Conservation (phyloP, 2,113 vertebrate genomes). For the Entomyzon cyanotis region DNA sequence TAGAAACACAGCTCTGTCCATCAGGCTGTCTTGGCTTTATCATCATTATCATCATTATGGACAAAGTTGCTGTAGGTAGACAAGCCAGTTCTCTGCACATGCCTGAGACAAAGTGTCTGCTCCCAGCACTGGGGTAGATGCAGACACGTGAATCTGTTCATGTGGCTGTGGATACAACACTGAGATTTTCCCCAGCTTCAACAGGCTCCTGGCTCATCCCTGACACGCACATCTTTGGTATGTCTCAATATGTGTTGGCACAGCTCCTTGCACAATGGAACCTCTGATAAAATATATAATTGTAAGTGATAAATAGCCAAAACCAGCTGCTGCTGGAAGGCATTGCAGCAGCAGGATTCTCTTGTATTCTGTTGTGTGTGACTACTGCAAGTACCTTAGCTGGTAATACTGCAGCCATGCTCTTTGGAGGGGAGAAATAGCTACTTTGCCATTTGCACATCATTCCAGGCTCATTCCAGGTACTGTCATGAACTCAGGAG, state of each 20-base stretch:
- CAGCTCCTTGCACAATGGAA: background rate
- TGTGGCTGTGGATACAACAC: background rate
- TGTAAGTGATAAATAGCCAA: background rate
- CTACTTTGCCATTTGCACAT: background rate
- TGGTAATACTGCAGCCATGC: background rate
- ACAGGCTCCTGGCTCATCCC: background rate
- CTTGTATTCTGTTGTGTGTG: background rate
- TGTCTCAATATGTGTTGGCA: background rate
- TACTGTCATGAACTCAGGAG: background rate
- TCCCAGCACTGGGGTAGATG: background rate
- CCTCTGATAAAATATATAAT: background rate
- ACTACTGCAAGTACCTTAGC: background rate
- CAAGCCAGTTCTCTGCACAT: background rate
- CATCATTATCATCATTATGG: background rate
- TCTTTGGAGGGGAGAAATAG: background rate
- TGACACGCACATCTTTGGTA: background rate
- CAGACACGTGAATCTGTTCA: background rate
- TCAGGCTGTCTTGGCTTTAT: background rate
- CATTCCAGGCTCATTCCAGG: background rate
- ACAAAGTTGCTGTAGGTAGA: background rate
- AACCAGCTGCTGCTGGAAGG: background rate
- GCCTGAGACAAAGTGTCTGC: background rate
- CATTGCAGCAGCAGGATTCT: background rate
- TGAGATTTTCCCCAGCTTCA: background rate
- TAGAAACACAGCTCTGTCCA: background rate